phyloP scores from a whole-genome alignment of 2,888 invertebrate genomes.

The Andricus quercusramuli region DNA sequence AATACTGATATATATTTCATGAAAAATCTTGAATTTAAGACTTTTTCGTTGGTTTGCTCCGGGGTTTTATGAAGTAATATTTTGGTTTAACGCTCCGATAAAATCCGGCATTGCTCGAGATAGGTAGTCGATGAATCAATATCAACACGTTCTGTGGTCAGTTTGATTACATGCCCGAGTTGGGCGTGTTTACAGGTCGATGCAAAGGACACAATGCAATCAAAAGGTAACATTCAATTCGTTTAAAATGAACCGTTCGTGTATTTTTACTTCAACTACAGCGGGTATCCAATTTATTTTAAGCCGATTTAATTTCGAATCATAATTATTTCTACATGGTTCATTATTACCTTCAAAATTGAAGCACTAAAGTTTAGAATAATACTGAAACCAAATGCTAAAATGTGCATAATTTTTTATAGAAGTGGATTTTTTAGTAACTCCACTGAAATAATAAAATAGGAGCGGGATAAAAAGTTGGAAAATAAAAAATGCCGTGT shows the following conservation, averaged over 20 bases:
- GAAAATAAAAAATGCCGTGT: background rate
- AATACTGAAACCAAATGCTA: background rate
- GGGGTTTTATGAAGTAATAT: background rate
- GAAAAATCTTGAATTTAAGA: background rate
- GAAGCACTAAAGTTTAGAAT: background rate
- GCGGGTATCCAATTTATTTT: background rate
- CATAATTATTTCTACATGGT: background rate
- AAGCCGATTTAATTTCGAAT: background rate
- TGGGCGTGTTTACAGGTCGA: conserved; percentile 33
- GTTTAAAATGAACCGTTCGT: background rate
- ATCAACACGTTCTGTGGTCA: conserved; percentile 28
- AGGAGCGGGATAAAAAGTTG: background rate
- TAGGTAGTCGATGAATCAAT: conserved; percentile 34
- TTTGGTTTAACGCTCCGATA: conserved; percentile 13
- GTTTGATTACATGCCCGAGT: conserved; percentile 5
- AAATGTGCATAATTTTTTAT: background rate
- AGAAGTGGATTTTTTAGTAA: background rate
- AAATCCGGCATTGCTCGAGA: conserved; percentile 30
- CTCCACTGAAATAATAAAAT: background rate
- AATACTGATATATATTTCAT: background rate
- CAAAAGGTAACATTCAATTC: background rate
- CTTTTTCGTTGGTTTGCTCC: background rate
- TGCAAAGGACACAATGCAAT: conserved; percentile 25
- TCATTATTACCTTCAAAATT: background rate
- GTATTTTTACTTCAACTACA: background rate